Evolutionary conservation across 2,797 vertebrate genomes (phyloP), one percentile per base, ranked within the genome.

Genomic region (Chaenodraco wilsoni): DNA sequence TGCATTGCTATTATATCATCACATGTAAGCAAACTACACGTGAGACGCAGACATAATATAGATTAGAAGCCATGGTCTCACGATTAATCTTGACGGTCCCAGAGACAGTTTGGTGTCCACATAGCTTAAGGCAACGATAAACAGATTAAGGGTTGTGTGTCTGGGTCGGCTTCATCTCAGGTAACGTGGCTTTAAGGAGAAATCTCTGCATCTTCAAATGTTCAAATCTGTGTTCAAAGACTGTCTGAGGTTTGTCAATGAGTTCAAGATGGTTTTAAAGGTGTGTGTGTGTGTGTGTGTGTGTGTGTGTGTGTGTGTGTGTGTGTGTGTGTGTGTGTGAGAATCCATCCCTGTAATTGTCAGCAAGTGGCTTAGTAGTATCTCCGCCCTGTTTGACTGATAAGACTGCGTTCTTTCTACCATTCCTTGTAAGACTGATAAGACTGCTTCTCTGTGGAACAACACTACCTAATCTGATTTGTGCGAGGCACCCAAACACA

Each of bases 291-390:
- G 27, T 27, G 27, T 27, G 27, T 27, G 27, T 27, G 27, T 27
- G 27, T 27, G 27, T 27, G 27, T 27, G 27, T 27, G 27, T 4
- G 27, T 4, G 27, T 27, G 27, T 27, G 27, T 27, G 27, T 27
- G 27, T 27, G 27, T 27, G 27, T 27, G 27, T 27, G 27, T 27
- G 27, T 27, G 27, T 27, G 27, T 4, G 27, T 4, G 27, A 31
- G 49, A 9, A 71, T 63, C 65, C 75, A 62, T 75, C 72, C 59
- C 74, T 83, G 80, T 72, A 84, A 84, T 84, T 81, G 84, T 66
- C 65, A 72, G 81, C 83, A 84, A 87, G 85, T 82, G 83, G 79
- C 76, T 89, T 82, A 78, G 69, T 0, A 7, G 62, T 82, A 79
- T 84, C 83, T 87, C 69, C 74, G 52, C 71, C 77, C 77, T 67